phyloP scores from a whole-genome alignment of 2,113 vertebrate species.

The Conger conger region DNA sequence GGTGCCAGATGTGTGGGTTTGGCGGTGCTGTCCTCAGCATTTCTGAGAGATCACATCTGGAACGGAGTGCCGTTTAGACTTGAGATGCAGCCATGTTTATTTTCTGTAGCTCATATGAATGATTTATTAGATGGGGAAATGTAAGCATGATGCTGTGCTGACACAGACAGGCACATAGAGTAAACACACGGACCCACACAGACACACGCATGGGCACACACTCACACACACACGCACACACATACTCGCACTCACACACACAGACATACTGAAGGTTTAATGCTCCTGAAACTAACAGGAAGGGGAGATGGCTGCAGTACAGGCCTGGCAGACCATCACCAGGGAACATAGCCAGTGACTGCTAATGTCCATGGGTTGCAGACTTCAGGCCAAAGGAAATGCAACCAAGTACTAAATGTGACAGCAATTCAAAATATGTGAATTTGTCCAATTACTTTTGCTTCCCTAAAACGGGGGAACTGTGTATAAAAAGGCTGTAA shows the following conservation, averaged over 20 bases:
- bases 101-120: slow-evolving; percentile 8
- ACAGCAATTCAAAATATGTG: no score
- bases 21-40: slow-evolving; percentile 18
- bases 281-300: no score
- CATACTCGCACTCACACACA: not conserved
- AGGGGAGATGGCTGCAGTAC: no score
- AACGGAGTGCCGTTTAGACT: not conserved
- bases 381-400: no score
- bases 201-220: not conserved
- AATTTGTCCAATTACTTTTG: no score
- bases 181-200: not conserved
- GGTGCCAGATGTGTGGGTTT: slow-evolving; percentile 31
- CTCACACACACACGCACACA: not conserved
- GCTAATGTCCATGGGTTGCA: no score
- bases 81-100: not conserved
- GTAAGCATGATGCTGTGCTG: not conserved
- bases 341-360: no score
- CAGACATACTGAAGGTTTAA: no score
- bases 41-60: slow-evolving; percentile 29
- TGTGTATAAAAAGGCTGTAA: no score
- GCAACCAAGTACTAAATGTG: no score
- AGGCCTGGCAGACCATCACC: no score
- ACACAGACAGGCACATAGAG: not conserved
- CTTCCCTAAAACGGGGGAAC: no score
- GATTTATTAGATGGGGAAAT: slow-evolving; percentile 46